Base-by-base conservation (phyloP, 2,888 invertebrate genomes). In the Actias luna region DNA sequence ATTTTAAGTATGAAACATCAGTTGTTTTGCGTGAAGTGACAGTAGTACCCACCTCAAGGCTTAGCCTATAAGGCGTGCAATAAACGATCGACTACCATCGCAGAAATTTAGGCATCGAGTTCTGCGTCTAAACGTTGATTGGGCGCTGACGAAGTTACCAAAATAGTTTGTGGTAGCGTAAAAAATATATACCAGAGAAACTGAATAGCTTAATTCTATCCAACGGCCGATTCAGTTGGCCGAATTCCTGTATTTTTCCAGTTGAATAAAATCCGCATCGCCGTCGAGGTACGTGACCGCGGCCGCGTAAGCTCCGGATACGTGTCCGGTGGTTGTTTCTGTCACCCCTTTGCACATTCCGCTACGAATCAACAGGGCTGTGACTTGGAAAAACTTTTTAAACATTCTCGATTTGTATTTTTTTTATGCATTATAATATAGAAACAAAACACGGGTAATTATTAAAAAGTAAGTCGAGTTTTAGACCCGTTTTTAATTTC, bases 211-310 rank as follows among this genome's bases (percentile, higher is more conserved):
- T 10, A 27, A 55, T 55, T 55, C 69, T 59, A 66, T 69, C 66
- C 36, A 42, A 14, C 33, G 46, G 18, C 61, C 46, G 52, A 66
- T 64, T 66, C 67, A 61, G 65, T 64, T 59, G 58, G 59, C 57
- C 61, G 58, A 67, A 63, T 69, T 65, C 61, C 46, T 63, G 64
- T 61, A 55, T 27, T 62, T 63, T 61, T 63, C 42, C 46, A 69
- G 69, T 69, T 69, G 75, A 81, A 80, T 82, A 85, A 85, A 83
- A 84, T 86, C 80, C 75, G 63, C 60, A 63, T 66, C 70, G 71
- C 71, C 76, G 75, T 72, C 69, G 65, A 69, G 63, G 71, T 78
- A 84, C 87, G 87, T 85, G 87, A 84, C 79, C 83, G 73, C 83
- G 78, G 80, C 76, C 72, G 80, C 77, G 73, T 74, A 74, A 79